phyloP scores from a whole-genome alignment of 2,797 vertebrate species.

The Gallinago solitaria region DNA sequence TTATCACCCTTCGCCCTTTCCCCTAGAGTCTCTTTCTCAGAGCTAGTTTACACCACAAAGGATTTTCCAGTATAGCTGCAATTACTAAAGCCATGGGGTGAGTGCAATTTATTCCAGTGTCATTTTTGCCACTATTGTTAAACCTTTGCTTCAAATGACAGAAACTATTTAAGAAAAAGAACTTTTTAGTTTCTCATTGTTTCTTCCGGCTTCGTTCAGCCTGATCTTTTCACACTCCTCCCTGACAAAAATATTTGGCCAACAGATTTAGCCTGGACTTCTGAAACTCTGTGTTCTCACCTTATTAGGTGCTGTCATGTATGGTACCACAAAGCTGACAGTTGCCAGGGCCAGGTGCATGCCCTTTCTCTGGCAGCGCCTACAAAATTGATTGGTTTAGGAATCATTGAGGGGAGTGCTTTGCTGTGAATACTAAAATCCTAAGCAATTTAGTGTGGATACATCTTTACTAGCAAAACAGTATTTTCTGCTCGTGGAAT shows the following conservation, averaged over 20 bases:
- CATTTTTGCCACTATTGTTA: conserved; percentile 44
- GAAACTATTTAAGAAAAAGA: conserved; percentile 17
- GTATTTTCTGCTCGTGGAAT: neutral
- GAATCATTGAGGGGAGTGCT: neutral
- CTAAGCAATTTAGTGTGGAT: neutral
- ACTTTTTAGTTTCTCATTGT: neutral
- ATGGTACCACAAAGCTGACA: neutral
- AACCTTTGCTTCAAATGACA: conserved; percentile 33
- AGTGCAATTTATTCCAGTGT: neutral
- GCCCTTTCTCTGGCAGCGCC: neutral
- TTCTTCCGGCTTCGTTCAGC: neutral
- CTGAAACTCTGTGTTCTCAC: neutral
- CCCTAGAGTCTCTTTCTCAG: neutral
- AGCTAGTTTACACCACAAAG: neutral
- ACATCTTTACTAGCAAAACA: neutral
- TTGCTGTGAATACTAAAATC: conserved; percentile 31
- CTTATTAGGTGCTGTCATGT: neutral
- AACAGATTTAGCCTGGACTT: conserved; percentile 8
- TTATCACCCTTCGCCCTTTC: neutral
- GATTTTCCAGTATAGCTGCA: conserved; percentile 10
- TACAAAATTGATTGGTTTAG: conserved; percentile 22
- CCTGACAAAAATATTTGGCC: conserved; percentile 14
- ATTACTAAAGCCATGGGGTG: neutral
- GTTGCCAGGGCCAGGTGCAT: neutral
- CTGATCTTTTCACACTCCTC: conserved; percentile 6